These are phyloP conservation scores for Myodes glareolus DNA, from an alignment of 2,113 vertebrate genomes.

Conservation along the genomic window DNA sequence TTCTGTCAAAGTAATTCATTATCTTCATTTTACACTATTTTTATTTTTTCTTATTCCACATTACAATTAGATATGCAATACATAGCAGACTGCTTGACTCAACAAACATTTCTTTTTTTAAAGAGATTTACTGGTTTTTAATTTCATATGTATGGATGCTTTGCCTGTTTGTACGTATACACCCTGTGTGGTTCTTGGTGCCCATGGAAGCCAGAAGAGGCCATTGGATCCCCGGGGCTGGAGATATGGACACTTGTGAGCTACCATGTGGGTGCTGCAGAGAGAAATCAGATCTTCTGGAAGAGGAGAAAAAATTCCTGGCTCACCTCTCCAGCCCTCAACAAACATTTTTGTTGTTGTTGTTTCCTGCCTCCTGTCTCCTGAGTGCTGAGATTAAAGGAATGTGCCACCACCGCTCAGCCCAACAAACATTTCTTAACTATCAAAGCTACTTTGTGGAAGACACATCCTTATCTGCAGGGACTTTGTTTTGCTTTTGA, in stretches of 20 bases:
- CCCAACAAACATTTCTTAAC: background rate
- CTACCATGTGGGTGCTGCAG: background rate
- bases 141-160: background rate
- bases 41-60: background rate
- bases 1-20: background rate
- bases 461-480: background rate
- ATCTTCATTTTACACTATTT: background rate
- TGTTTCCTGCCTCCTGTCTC: background rate
- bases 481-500: slow-evolving; percentile 39
- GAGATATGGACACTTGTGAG: background rate
- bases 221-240: background rate
- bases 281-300: background rate
- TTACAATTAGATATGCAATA: background rate
- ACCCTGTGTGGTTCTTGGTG: background rate
- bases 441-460: background rate
- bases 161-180: background rate
- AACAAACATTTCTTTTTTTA: background rate
- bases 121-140: background rate
- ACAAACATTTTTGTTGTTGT: background rate
- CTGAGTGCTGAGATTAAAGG: background rate
- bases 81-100: background rate
- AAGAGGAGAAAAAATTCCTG: background rate
- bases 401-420: background rate
- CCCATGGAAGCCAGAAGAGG: background rate
- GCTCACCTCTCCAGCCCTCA: background rate